Conservation (phyloP, 2,797 vertebrate genomes). For the Chiloscyllium punctatum region DNA sequence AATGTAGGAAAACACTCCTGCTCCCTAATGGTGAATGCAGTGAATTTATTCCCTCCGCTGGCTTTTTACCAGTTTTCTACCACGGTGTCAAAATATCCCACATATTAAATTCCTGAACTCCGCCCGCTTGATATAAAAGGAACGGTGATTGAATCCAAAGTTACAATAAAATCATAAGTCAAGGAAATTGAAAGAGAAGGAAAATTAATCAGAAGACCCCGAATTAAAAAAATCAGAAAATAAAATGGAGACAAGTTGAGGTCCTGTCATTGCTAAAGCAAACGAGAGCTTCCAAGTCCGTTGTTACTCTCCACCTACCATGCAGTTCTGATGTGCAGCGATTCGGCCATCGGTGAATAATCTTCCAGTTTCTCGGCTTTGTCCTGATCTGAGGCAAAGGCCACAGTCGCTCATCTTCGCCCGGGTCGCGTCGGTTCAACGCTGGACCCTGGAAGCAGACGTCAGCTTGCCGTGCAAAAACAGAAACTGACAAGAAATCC, state of each 20-base stretch:
- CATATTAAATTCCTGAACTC: no score
- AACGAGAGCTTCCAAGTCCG: neutral
- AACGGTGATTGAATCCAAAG: no score
- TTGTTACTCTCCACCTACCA: slow-evolving; percentile 34
- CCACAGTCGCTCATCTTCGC: slow-evolving; percentile 17
- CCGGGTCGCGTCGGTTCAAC: neutral
- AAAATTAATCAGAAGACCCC: neutral
- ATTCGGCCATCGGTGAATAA: neutral
- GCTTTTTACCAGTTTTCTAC: no score
- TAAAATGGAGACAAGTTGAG: neutral
- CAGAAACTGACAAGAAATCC: neutral
- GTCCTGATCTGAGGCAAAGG: slow-evolving; percentile 24
- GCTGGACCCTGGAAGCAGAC: neutral
- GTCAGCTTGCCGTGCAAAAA: neutral
- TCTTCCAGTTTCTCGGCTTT: neutral
- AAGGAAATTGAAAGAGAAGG: neutral
- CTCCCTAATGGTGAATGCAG: no score
- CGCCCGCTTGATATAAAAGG: no score
- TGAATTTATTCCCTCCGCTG: no score
- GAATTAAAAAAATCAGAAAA: neutral
- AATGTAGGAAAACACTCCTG: no score
- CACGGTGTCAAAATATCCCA: no score
- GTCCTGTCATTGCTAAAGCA: neutral
- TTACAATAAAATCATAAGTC: neutral
- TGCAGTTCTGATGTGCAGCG: slow-evolving; percentile 39